phyloP scores from a whole-genome alignment of 1,140 invertebrate genomes.

The Cydia strobilella region DNA sequence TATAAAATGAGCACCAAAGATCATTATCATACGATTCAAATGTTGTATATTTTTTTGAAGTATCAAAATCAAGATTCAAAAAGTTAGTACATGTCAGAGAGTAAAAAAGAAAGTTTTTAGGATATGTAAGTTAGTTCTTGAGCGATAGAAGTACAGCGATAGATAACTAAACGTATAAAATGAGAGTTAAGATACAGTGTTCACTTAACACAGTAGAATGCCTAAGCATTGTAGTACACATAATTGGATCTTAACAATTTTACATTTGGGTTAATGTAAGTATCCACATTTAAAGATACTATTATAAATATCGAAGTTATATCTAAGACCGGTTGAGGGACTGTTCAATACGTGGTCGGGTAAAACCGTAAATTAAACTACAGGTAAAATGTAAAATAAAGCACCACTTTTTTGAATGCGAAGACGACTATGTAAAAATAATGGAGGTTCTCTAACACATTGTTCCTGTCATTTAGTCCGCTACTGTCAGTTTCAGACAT shows the following conservation, averaged over 20 bases:
- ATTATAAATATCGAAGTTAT: slow-evolving; percentile 36
- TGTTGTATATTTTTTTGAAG: slow-evolving; percentile 27
- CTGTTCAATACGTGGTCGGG: neutral
- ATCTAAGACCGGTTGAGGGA: slow-evolving; percentile 32
- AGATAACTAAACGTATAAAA: slow-evolving; percentile 19
- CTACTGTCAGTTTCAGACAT: no score
- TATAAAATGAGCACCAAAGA: slow-evolving; percentile 51
- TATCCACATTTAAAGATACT: slow-evolving; percentile 35
- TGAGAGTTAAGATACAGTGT: slow-evolving; percentile 38
- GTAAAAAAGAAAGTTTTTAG: slow-evolving; percentile 28
- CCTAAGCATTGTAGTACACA: slow-evolving; percentile 35
- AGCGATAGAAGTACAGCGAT: slow-evolving; percentile 12
- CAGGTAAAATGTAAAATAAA: neutral
- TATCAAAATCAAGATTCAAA: slow-evolving; percentile 29
- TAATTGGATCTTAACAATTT: slow-evolving; percentile 35
- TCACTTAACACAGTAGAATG: slow-evolving; percentile 54
- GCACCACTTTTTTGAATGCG: slow-evolving; percentile 1
- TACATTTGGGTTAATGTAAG: slow-evolving; percentile 39
- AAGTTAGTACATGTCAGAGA: slow-evolving; percentile 31
- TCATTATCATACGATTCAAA: slow-evolving; percentile 21
- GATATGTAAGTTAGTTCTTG: slow-evolving; percentile 27
- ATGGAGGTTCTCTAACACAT: neutral
- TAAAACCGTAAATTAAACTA: neutral
- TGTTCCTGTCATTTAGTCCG: no score
- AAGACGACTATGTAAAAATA: neutral